Evolutionary conservation across 2,113 vertebrate genomes (phyloP), one percentile per base, ranked within the genome.

Genomic region (Hyaena hyaena): DNA sequence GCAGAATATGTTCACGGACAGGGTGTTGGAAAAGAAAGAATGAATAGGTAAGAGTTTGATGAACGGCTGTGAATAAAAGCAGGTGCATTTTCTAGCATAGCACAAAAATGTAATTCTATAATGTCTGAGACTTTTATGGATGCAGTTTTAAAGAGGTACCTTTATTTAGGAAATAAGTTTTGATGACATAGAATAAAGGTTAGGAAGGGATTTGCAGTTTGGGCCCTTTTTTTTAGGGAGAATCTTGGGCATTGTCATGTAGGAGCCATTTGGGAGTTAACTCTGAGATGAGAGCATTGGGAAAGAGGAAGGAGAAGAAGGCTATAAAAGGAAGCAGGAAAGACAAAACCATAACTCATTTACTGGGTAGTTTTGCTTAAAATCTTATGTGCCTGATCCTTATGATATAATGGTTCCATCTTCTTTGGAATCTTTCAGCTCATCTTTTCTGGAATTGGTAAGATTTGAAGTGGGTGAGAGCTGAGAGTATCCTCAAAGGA

Each of bases 151-250:
- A 79, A 88, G 45, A 94, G 76, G 17, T 39, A 66, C 5, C 39
- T 96, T 97, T 58, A 93, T 79, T 86, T 24, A 81, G 43, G 48
- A 93, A 93, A 71, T 74, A 58, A 7, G 58, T 93, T 95, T 85
- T 77, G 11, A 39, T 79, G 1, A 73, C 19, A 39, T 21, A 90
- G 31, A 83, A 15, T 10, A 63, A 76, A 93, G 23, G 8, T 33
- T 68, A 79, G 65, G n/a, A 39, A 77, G 6, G 28, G 17, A n/a
- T 90, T 43, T 85, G 8, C 8, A 43, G 4, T 82, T 55, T 76
- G 66, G 28, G 10, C 66, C 9, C 19, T 61, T 58, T 50, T 58
- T 50, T 65, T 48, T 53, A 87, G 17, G 24, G 28, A 88, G 4
- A 7, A 61, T 3, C 15, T 66, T 26, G 53, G 19, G 19, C 68